A percentile compares a stretch with the other conserved stretches of the same genome.
Conservation (phyloP, 2,113 vertebrate genomes). For the Furnarius figulus region DNA sequence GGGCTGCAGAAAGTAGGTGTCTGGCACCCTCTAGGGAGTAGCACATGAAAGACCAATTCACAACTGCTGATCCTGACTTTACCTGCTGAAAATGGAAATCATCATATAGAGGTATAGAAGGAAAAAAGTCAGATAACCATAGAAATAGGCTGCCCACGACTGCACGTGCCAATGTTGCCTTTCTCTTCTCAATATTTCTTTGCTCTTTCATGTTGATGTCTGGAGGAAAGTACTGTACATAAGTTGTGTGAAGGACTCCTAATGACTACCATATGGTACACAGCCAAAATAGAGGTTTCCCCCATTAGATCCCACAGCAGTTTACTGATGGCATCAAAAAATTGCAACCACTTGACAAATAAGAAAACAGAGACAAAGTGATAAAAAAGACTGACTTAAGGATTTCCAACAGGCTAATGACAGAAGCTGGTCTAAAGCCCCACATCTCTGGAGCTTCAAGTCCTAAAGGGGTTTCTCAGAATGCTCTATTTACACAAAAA, state of each 20-base stretch:
- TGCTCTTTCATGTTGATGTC: background rate
- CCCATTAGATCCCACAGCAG: background rate
- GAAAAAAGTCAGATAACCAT: background rate
- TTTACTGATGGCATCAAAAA: background rate
- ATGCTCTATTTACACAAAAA: background rate
- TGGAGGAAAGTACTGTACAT: background rate
- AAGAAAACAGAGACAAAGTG: background rate
- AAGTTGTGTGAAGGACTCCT: background rate
- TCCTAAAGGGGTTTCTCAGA: background rate
- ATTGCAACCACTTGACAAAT: background rate
- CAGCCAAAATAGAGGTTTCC: background rate
- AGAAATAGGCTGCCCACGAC: fast-evolving
- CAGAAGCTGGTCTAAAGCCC: background rate
- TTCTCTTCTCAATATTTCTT: background rate
- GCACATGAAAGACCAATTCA: background rate
- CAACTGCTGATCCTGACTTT: background rate
- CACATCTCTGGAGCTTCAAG: fast-evolving
- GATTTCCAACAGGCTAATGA: background rate
- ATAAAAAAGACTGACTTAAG: background rate
- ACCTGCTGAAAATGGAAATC: background rate
- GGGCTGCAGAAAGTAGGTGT: background rate
- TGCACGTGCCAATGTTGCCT: too few relatives aligned
- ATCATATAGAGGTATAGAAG: fast-evolving
- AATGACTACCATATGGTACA: too few relatives aligned
- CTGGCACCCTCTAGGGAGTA: constrained; percentile 78